Percentiles rank a stretch among this genome's conserved stretches.
Conservation (phyloP, 1,140 invertebrate species). For the Drosophila nikananu region DNA sequence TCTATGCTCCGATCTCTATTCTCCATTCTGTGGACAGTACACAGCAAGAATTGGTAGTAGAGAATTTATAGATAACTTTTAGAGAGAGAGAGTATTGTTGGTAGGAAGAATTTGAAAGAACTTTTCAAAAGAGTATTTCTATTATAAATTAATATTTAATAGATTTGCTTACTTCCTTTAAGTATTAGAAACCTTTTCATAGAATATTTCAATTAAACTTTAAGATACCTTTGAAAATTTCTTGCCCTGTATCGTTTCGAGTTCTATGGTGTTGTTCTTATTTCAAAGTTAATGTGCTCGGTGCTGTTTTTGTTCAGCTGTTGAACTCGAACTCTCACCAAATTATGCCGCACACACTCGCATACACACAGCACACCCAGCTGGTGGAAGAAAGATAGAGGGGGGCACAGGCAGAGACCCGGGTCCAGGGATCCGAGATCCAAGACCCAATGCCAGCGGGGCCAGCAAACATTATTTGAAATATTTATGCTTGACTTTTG, state of each 20-base stretch:
- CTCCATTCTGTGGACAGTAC: constrained; percentile 3
- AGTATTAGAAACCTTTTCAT: neutral
- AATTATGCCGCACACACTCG: constrained; percentile 74
- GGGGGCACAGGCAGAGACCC: constrained; percentile 10
- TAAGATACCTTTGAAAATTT: neutral
- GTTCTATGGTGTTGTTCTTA: constrained; percentile 56
- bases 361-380: constrained; percentile 23
- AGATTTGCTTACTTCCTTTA: neutral
- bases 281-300: constrained; percentile 63
- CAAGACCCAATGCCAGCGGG: constrained; percentile 69
- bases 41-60: neutral
- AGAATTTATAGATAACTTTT: neutral
- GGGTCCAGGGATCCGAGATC: constrained; percentile 41
- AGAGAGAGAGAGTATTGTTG: too few species aligned
- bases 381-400: constrained; percentile 24
- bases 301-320: constrained; percentile 74
- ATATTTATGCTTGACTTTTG: constrained; percentile 84
- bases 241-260: constrained; percentile 26
- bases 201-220: neutral
- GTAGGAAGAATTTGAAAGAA: too few species aligned
- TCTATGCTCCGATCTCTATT: neutral
- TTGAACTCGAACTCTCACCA: constrained; percentile 82
- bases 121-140: too few species aligned
- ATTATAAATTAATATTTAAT: too few species aligned
- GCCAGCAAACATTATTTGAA: constrained; percentile 82